phyloP scores from a whole-genome alignment of 2,113 vertebrate species.

The Nycticebus coucang region DNA sequence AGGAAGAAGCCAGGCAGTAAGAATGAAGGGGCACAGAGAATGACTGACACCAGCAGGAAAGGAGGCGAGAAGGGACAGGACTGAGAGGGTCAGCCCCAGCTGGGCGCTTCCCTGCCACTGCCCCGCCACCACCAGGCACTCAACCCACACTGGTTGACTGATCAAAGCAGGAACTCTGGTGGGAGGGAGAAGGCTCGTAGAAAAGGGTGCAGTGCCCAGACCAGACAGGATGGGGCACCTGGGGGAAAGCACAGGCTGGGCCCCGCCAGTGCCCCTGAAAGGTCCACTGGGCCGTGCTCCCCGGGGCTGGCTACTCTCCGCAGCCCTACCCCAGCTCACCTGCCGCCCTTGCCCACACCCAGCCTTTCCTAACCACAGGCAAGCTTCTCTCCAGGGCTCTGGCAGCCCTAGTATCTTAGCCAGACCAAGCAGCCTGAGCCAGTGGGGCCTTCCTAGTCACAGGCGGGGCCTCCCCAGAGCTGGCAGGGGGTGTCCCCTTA shows the following conservation, averaged over 20 bases:
- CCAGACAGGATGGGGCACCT: too few species aligned
- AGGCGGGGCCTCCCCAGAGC: not conserved
- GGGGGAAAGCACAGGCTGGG: not conserved
- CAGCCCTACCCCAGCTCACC: not conserved
- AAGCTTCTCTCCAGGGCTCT: not conserved
- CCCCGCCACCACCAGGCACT: not conserved
- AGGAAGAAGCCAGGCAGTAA: not conserved
- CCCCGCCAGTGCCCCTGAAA: not conserved
- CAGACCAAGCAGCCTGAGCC: not conserved
- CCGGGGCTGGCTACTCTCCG: too few species aligned
- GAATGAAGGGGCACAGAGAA: not conserved
- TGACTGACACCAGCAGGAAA: not conserved
- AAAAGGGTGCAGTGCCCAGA: not conserved
- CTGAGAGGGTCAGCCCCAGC: not conserved
- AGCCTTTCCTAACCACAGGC: not conserved
- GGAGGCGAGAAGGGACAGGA: not conserved
- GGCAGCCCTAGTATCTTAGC: not conserved
- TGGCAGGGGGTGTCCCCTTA: not conserved
- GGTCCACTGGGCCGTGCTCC: not conserved
- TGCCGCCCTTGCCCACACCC: accelerated
- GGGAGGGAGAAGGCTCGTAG: not conserved
- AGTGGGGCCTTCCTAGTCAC: not conserved
- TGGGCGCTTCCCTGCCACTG: not conserved
- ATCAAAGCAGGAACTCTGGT: not conserved
- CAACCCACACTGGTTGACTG: not conserved